phyloP scores from a whole-genome alignment of 2,888 invertebrate species.

The Thereva unica region DNA sequence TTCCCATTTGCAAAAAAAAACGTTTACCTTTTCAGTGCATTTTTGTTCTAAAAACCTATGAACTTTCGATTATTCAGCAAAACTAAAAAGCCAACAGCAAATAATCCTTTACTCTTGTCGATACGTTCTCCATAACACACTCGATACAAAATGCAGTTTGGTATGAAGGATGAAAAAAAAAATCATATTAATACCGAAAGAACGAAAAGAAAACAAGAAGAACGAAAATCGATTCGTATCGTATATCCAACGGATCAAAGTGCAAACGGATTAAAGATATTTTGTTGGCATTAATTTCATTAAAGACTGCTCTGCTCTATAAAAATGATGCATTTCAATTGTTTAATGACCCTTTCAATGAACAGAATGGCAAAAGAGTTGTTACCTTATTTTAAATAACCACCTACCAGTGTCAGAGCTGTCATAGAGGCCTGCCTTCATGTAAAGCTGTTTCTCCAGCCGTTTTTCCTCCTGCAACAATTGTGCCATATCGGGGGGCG shows the following conservation, averaged over 20 bases:
- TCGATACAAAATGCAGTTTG: no score
- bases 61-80: no score
- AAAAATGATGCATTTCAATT: no score
- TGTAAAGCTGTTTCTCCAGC: conserved; percentile 75
- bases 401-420: conserved; percentile 64
- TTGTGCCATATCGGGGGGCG: conserved; percentile 78
- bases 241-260: neutral
- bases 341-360: neutral
- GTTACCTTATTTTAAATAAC: conserved; percentile 1
- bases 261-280: conserved; percentile 26
- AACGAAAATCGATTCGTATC: conserved; percentile 13
- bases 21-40: no score
- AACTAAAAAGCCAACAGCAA: no score
- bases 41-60: no score
- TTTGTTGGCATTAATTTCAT: conserved; percentile 24
- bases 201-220: neutral
- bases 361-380: conserved; percentile 1
- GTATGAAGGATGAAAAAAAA: neutral
- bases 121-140: no score
- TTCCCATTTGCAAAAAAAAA: no score
- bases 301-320: neutral
- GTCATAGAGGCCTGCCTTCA: conserved; percentile 71
- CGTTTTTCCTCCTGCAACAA: conserved; percentile 80
- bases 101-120: no score
- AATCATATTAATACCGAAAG: neutral